Conservation (phyloP, 2,113 vertebrate genomes). For the Ciconia maguari region DNA sequence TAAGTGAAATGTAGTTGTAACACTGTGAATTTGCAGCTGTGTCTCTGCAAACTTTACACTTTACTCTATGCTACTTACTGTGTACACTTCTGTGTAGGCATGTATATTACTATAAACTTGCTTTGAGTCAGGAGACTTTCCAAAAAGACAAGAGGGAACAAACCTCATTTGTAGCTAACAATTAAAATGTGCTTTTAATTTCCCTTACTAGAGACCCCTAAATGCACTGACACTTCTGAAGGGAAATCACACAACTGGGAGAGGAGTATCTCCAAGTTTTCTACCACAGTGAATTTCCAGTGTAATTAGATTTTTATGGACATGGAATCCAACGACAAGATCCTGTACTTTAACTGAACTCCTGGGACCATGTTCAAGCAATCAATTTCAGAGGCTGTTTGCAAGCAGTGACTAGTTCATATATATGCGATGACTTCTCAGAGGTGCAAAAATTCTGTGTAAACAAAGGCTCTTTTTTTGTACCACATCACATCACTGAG, state of each 20-base stretch:
- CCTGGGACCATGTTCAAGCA: not conserved
- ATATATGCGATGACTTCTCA: not conserved
- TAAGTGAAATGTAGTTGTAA: not conserved
- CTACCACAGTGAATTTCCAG: not conserved
- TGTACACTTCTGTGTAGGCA: not conserved
- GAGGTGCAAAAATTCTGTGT: not conserved
- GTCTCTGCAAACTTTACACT: not conserved
- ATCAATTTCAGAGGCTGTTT: not conserved
- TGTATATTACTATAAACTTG: not conserved
- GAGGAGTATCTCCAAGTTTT: not conserved
- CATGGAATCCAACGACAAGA: not conserved
- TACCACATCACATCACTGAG: not conserved
- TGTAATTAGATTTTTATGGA: not conserved
- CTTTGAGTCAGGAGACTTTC: not conserved
- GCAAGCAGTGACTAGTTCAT: not conserved
- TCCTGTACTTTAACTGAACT: not conserved
- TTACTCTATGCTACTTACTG: not conserved
- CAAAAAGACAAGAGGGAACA: not conserved
- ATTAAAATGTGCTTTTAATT: not conserved
- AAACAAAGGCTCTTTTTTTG: not conserved
- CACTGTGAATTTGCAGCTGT: not conserved
- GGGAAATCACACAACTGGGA: not conserved
- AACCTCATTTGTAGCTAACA: not conserved
- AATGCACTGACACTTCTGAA: not conserved
- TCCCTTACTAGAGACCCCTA: not conserved